Evolutionary conservation across 2,888 invertebrate species (phyloP), one percentile per base, ranked within the genome.

Genomic region (Luperina nickerlii): DNA sequence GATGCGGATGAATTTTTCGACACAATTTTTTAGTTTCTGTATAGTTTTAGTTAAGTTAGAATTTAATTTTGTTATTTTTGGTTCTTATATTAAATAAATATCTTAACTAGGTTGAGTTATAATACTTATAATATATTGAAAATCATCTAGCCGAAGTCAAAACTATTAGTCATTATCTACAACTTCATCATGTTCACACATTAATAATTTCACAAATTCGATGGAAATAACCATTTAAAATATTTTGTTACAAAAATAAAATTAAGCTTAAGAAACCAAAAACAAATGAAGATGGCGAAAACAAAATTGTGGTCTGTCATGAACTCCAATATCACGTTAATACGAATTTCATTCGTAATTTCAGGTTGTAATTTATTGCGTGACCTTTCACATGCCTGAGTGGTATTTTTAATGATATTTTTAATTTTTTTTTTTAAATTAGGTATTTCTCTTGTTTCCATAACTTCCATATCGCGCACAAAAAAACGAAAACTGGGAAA

Each of bases 321-420:
- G 32, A 78, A 76, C 67, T 85, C 42, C 62, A 80, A 85, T 42
- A 84, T 78, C 69, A 76, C 27, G 57, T 27, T 72, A 70, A 66
- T 82, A 85, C 71, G 69, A 79, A 87, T 82, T 78, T 76, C 57
- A 76, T 60, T 38, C 62, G 48, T 38, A 72, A 70, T 76, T 82
- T 84, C 65, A 77, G 68, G 24, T 73, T 80, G 63, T 85, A 77
- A 74, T 79, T 86, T 77, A 87, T 88, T 79, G 8, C 45, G 76
- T 51, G 70, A 72, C 38, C 48, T 79, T 84, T 82, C 72, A 81
- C 48, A 78, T 74, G 78, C 73, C 62, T 63, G 79, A 83, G 32
- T 32, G 81, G 66, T 67, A 72, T 80, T 80, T 78, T 79, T 79
- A 88, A 83, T 81, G 78, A 83, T 63, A 65, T n/a, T n/a, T n/a